Percentiles rank a stretch among this genome's conserved stretches.
Evolutionary conservation across 2,113 vertebrate genomes (phyloP).

Genomic region (Pyrgilauda ruficollis): DNA sequence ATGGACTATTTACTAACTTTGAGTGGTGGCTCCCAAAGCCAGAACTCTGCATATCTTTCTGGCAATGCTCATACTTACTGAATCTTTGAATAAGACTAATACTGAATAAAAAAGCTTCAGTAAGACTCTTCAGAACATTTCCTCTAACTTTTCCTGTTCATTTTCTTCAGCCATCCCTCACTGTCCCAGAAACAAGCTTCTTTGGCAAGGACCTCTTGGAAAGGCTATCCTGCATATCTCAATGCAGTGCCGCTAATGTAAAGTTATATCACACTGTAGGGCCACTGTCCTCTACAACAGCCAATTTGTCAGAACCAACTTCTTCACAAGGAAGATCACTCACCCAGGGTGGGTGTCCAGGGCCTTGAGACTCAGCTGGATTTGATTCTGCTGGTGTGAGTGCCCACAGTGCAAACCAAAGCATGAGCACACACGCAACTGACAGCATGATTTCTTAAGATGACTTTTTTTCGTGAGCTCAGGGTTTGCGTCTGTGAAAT

Average conservation of each 20-base stretch:
- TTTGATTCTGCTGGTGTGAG: not conserved
- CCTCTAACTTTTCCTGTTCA: not conserved
- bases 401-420: not conserved
- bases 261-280: no score
- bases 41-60: not conserved
- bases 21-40: not conserved
- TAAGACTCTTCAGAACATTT: not conserved
- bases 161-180: not conserved
- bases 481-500: not conserved
- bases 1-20: not conserved
- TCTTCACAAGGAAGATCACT: not conserved
- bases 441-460: not conserved
- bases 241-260: accelerated
- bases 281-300: not conserved
- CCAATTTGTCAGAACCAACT: not conserved
- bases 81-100: not conserved
- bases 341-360: not conserved
- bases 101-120: not conserved
- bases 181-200: not conserved
- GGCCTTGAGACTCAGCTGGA: not conserved
- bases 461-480: not conserved
- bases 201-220: not conserved
- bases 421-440: not conserved
- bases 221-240: not conserved
- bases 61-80: not conserved